phyloP scores from a whole-genome alignment of 2,888 invertebrate species.

The Argyra leucocephala region DNA sequence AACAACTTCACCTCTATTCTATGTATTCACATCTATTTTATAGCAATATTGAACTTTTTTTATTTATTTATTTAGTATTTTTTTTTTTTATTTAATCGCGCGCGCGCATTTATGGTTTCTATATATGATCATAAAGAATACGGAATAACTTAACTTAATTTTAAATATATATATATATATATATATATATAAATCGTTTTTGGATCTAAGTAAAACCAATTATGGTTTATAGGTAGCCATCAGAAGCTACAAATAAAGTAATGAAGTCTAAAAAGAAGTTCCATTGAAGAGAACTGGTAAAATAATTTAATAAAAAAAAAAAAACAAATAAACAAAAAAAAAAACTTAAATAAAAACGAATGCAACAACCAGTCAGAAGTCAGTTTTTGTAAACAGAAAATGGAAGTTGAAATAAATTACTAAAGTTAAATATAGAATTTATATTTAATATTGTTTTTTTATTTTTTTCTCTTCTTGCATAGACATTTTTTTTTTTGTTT shows the following conservation, averaged over 20 bases:
- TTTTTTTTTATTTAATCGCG: not conserved
- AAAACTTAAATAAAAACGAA: not conserved
- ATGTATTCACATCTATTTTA: no score
- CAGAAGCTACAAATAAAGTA: constrained; percentile 2
- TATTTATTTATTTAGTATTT: not conserved
- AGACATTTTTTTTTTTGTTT: not conserved
- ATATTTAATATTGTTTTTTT: not conserved
- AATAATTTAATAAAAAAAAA: not conserved
- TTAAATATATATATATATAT: no score
- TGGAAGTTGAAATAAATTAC: not conserved
- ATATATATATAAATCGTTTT: no score
- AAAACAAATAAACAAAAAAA: no score
- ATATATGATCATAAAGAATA: not conserved
- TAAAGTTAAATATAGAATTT: not conserved
- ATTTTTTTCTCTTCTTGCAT: not conserved
- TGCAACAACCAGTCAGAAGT: not conserved
- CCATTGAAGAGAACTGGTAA: not conserved
- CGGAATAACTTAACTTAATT: not conserved
- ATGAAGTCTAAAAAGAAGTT: not conserved
- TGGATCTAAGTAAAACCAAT: not conserved
- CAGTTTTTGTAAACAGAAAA: not conserved
- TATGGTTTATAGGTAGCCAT: constrained; percentile 1
- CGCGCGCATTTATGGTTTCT: not conserved
- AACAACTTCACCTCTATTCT: no score
- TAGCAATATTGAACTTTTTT: not conserved